Conservation (phyloP, 92 coral and sea anemone species). For the Micromussa lordhowensis region DNA sequence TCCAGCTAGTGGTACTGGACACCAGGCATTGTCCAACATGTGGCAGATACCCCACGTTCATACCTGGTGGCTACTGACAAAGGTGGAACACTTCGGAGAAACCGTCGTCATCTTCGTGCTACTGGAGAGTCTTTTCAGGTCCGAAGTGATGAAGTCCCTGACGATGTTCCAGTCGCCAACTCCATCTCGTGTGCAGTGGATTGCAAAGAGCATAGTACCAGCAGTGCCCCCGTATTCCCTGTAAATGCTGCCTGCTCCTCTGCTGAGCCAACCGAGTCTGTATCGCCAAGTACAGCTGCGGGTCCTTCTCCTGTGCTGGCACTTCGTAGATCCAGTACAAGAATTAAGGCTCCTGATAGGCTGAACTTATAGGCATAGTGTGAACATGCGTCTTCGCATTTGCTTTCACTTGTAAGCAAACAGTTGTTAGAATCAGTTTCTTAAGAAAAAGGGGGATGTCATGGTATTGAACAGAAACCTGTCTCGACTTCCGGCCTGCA, state of each 20-base stretch:
- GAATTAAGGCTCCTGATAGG: constrained; percentile 9
- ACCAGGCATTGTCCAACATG: neutral
- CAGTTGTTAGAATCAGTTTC: no score
- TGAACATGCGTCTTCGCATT: no score
- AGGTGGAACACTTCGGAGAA: constrained; percentile 33
- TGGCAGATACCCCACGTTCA: constrained; percentile 7
- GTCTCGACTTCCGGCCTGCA: no score
- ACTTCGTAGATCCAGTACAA: constrained; percentile 46
- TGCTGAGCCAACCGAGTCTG: constrained; percentile 25
- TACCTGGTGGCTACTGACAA: constrained; percentile 38
- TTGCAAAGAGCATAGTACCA: no score
- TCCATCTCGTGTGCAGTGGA: neutral
- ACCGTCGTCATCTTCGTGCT: constrained; percentile 47
- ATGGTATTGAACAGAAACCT: no score
- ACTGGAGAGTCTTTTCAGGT: constrained; percentile 42
- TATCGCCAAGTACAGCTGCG: neutral
- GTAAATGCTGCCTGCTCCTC: neutral
- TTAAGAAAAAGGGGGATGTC: no score
- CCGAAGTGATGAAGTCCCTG: constrained; percentile 3
- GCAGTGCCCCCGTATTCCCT: neutral
- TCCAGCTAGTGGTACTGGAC: neutral
- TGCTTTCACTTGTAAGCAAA: no score
- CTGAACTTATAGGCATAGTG: no score
- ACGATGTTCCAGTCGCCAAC: constrained; percentile 8
- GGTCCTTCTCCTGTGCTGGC: constrained; percentile 17